These are phyloP conservation scores for Scolopax bukidnonensis DNA, from an alignment of 2,797 vertebrate genomes.

Conservation along the genomic window DNA sequence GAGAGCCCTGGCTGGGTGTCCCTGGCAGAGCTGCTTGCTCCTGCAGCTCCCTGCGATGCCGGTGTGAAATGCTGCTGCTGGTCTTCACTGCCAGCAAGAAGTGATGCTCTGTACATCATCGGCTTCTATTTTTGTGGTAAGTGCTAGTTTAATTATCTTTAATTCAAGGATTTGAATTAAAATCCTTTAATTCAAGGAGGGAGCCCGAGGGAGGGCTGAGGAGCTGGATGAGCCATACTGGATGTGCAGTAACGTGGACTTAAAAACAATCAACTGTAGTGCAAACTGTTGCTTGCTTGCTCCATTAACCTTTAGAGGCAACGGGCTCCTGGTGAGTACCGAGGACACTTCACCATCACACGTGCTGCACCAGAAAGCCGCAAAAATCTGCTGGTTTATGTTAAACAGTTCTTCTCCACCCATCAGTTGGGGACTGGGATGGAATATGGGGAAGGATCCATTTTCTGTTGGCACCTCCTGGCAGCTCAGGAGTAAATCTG, in stretches of 20 bases:
- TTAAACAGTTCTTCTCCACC: not conserved
- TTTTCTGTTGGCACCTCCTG: not conserved
- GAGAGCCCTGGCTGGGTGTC: not conserved
- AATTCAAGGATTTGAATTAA: not conserved
- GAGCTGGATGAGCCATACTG: not conserved
- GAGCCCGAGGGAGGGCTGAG: not conserved
- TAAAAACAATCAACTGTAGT: not conserved
- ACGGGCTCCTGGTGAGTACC: not conserved
- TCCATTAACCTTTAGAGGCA: not conserved
- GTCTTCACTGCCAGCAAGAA: not conserved
- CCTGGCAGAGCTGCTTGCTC: not conserved
- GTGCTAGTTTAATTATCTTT: not conserved
- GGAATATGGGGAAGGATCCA: not conserved
- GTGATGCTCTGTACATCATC: not conserved
- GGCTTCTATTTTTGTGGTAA: not conserved
- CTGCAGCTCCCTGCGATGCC: rapidly evolving
- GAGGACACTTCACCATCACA: not conserved
- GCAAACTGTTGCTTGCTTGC: not conserved
- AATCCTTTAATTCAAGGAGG: too few species aligned
- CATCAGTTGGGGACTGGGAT: not conserved
- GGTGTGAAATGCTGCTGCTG: not conserved
- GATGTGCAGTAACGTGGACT: not conserved
- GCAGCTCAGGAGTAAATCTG: constrained; percentile 10
- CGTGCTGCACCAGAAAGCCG: not conserved
- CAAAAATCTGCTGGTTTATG: not conserved